phyloP scores from a whole-genome alignment of 1,140 invertebrate species.

The Drosophila pandora region DNA sequence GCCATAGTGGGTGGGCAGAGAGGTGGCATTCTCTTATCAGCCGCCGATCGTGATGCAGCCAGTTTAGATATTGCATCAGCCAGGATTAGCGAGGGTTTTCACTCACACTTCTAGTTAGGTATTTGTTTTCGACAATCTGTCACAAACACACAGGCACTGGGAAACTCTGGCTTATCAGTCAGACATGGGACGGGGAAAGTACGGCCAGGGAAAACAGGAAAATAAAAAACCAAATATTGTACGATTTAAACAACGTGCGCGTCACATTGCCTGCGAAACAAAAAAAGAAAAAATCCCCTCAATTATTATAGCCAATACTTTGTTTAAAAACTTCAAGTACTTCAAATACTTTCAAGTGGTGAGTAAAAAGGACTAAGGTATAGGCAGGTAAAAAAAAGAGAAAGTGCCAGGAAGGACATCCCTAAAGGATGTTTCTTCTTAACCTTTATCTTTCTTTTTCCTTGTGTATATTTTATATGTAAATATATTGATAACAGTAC shows the following conservation, averaged over 20 bases:
- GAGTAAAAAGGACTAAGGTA: constrained; percentile 9
- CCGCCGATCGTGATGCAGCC: constrained; percentile 12
- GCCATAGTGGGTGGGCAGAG: too few species aligned
- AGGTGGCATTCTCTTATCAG: constrained; percentile 24
- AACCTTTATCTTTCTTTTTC: not conserved
- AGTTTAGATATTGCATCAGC: constrained; percentile 47
- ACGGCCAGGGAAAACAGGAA: constrained; percentile 30
- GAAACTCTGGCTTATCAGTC: constrained; percentile 4
- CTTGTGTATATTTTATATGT: too few species aligned
- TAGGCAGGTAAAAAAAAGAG: constrained; percentile 3
- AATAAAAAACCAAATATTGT: constrained; percentile 31
- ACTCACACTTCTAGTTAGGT: not conserved
- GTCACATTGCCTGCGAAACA: constrained; percentile 23
- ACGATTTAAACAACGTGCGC: constrained; percentile 21
- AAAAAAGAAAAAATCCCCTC: constrained; percentile 6
- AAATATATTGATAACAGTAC: too few species aligned
- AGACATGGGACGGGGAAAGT: constrained; percentile 26
- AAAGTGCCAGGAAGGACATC: not conserved
- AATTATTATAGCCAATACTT: constrained; percentile 10
- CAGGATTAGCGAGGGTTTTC: constrained; percentile 32
- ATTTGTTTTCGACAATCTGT: constrained; percentile 39
- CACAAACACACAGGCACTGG: constrained; percentile 16
- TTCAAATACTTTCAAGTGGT: constrained; percentile 10
- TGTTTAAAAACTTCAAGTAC: not conserved
- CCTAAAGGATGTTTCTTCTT: not conserved